phyloP scores from a whole-genome alignment of 2,797 vertebrate species.

The Myripristis murdjan region DNA sequence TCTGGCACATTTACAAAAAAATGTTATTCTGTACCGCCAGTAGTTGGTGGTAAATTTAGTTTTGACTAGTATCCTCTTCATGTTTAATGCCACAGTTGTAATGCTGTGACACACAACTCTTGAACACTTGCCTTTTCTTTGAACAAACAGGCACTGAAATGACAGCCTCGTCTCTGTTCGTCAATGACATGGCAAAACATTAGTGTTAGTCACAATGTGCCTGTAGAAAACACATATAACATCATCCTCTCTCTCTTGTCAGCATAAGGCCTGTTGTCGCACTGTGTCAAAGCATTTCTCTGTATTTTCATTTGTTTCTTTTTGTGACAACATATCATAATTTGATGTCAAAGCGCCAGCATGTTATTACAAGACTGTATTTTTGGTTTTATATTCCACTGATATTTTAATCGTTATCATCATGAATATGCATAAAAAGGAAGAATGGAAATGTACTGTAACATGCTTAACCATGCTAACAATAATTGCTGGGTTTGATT shows the following conservation, averaged over 20 bases:
- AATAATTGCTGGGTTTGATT: slow-evolving; percentile 73
- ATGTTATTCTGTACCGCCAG: no score
- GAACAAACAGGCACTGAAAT: no score
- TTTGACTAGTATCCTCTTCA: background rate
- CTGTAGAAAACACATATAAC: slow-evolving; percentile 5
- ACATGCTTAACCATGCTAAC: slow-evolving; percentile 74
- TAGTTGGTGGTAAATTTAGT: background rate
- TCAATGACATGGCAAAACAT: no score
- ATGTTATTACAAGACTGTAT: slow-evolving; percentile 22
- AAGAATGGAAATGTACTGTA: slow-evolving; percentile 42
- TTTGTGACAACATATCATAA: background rate
- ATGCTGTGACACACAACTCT: no score
- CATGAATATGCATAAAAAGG: slow-evolving; percentile 52
- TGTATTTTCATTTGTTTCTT: slow-evolving; percentile 7
- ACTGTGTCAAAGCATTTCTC: background rate
- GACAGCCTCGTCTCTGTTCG: no score
- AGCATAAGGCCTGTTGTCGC: slow-evolving; percentile 17
- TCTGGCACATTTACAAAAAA: no score
- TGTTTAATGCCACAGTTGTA: no score
- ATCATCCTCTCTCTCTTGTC: slow-evolving; percentile 16
- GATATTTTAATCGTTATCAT: slow-evolving; percentile 58
- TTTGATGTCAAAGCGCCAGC: slow-evolving; percentile 9
- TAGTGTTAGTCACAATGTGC: slow-evolving; percentile 42
- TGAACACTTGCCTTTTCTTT: no score
- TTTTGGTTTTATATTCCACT: slow-evolving; percentile 54